phyloP scores from a whole-genome alignment of 2,797 vertebrate genomes.

The Danio choprae region DNA sequence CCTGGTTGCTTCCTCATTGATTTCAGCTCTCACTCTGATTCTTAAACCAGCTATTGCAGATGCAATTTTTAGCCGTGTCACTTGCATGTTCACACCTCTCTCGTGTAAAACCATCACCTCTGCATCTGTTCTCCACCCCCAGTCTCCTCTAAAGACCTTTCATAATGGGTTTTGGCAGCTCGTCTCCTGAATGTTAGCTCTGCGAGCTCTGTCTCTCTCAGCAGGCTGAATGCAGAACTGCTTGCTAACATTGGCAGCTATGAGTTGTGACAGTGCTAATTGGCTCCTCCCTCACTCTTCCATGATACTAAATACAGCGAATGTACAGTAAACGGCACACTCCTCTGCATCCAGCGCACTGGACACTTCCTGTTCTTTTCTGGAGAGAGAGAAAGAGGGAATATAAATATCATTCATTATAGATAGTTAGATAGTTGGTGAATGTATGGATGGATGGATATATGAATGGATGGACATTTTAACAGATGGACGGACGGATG shows the following conservation, averaged over 20 bases:
- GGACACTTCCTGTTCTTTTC: not conserved
- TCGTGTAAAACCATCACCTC: constrained; percentile 38
- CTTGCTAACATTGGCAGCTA: constrained; percentile 23
- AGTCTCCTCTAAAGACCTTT: constrained; percentile 29
- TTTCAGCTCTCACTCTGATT: constrained; percentile 18
- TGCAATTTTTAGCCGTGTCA: constrained; percentile 29
- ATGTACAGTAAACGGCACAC: constrained; percentile 23
- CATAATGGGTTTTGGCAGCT: constrained; percentile 41
- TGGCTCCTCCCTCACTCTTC: constrained; percentile 28
- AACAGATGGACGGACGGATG: not conserved
- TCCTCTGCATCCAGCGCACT: not conserved
- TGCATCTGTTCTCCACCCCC: constrained; percentile 35
- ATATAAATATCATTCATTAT: no score
- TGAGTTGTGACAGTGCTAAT: constrained; percentile 41
- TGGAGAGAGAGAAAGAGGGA: no score
- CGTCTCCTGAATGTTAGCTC: constrained; percentile 6
- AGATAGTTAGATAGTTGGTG: no score
- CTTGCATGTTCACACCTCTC: constrained; percentile 31
- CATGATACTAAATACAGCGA: constrained; percentile 18
- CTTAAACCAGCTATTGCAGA: constrained; percentile 3
- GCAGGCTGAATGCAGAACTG: constrained; percentile 17
- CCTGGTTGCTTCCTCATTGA: not conserved
- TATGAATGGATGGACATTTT: not conserved
- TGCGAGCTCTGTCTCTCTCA: constrained; percentile 21
- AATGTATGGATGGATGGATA: not conserved